Percentiles rank a stretch among this genome's conserved stretches.
Evolutionary conservation across 2,113 vertebrate species (phyloP).

Genomic region (Platichthys stellatus): DNA sequence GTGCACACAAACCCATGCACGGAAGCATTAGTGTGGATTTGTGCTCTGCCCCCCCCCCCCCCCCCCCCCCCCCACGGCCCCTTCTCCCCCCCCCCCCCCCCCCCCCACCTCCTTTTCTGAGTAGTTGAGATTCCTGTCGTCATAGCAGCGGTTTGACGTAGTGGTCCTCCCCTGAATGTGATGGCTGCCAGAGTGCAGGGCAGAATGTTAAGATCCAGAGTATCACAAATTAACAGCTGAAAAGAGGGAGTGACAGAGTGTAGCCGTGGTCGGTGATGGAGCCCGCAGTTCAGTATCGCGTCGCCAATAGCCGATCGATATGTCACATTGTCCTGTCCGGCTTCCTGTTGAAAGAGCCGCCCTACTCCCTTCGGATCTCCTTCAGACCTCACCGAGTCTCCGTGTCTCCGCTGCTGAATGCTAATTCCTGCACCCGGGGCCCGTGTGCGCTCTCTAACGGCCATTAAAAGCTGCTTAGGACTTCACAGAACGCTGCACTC

Average conservation of each 20-base stretch:
- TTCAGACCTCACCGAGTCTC: slow-evolving; percentile 71
- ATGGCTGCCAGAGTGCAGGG: slow-evolving; percentile 52
- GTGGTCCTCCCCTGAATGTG: slow-evolving; percentile 57
- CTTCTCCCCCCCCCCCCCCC: too few species aligned
- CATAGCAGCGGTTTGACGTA: slow-evolving; percentile 62
- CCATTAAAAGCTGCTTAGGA: slow-evolving; percentile 65
- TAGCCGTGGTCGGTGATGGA: slow-evolving; percentile 54
- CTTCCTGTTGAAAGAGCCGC: slow-evolving; percentile 35
- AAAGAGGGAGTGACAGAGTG: slow-evolving; percentile 69
- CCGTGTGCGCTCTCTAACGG: slow-evolving; percentile 20
- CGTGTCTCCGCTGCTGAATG: slow-evolving; percentile 57
- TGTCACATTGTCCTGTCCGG: slow-evolving; percentile 64
- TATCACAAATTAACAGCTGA: slow-evolving; percentile 68
- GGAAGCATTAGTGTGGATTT: slow-evolving; percentile 19
- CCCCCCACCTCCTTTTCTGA: neutral
- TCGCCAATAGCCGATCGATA: slow-evolving; percentile 69
- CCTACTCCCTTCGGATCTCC: slow-evolving; percentile 59
- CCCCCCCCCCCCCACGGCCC: neutral
- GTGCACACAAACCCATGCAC: slow-evolving; percentile 8
- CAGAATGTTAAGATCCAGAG: slow-evolving; percentile 56
- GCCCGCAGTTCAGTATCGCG: slow-evolving; percentile 60
- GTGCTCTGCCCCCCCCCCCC: neutral
- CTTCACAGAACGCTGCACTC: slow-evolving; percentile 37
- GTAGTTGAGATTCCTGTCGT: slow-evolving; percentile 53
- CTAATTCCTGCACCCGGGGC: slow-evolving; percentile 58